Evolutionary conservation across 2,797 vertebrate genomes (phyloP), one percentile per base, ranked within the genome.

Genomic region (Furcifer pardalis): DNA sequence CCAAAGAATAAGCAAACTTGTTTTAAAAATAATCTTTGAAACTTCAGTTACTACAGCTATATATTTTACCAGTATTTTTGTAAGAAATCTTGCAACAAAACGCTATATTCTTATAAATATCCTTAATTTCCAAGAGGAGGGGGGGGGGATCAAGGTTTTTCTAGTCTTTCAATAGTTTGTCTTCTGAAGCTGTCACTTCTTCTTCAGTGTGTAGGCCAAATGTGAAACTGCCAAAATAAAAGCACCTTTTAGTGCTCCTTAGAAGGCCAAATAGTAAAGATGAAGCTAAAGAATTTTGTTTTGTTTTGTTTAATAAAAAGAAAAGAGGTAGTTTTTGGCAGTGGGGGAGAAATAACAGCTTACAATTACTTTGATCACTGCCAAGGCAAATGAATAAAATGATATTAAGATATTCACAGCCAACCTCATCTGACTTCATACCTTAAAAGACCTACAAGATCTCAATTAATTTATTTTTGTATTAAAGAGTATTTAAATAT

Each of bases 391-490:
- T 82, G 78, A 17, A 82, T 86, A 85, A 89, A 89, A 56, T 44
- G 27, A 84, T 76, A 60, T 4, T 84, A 84, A 76, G 32, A 56
- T 76, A 59, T 76, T 76, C 21, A 59, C 86, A 85, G 77, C 40
- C 37, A 88, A 46, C 79, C 83, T 82, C 86, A 76, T 56, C 73
- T 71, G 74, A 77, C 23, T 82, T 84, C 87, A 84, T 52, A 68
- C 66, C 91, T 92, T 89, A 84, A 94, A 89, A 94, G 85, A 92
- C 89, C 82, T 89, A 89, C 27, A 74, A 71, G 86, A 84, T 83
- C 79, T 75, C 52, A 81, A 77, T 90, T 92, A 89, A 84, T 84
- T 92, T 80, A 81, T 73, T 71, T 15, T 78, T 90, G 12, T 60
- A 12, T 62, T 63, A 73, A 73, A 17, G 79, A 79, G 69, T 86